Conservation (phyloP, 2,113 vertebrate genomes). For the Oryzias melastigma region DNA sequence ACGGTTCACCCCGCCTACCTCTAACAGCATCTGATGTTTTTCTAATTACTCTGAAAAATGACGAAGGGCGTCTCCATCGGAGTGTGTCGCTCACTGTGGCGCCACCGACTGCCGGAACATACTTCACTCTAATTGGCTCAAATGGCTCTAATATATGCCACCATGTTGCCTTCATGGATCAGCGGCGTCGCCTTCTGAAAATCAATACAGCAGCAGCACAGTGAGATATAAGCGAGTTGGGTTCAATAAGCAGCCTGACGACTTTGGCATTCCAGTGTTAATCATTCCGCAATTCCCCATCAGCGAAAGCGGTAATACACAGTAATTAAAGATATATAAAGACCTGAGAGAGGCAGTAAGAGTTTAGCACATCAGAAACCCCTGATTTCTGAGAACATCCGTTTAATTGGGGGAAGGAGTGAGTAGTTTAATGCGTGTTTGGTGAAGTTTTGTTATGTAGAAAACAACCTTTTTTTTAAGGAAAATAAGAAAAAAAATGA, state of each 20-base stretch:
- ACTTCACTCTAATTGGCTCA: slow-evolving; percentile 76
- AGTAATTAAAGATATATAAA: slow-evolving; percentile 52
- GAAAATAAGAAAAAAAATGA: slow-evolving; percentile 1
- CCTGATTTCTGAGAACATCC: not conserved
- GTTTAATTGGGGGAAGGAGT: not conserved
- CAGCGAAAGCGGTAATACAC: slow-evolving; percentile 49
- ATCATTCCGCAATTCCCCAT: slow-evolving; percentile 45
- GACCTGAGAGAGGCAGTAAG: slow-evolving; percentile 27
- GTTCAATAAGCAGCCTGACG: slow-evolving; percentile 53
- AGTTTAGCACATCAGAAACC: not conserved
- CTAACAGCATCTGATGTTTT: slow-evolving; percentile 58
- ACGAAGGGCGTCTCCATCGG: slow-evolving; percentile 44
- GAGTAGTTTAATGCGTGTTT: not conserved
- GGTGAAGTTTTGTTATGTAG: slow-evolving; percentile 36
- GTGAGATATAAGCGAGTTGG: slow-evolving; percentile 37
- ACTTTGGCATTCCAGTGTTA: slow-evolving; percentile 56
- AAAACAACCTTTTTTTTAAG: slow-evolving; percentile 27
- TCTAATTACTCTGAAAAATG: slow-evolving; percentile 73
- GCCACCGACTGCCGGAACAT: slow-evolving; percentile 51
- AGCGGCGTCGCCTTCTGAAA: slow-evolving; percentile 64
- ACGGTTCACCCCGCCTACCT: slow-evolving; percentile 26
- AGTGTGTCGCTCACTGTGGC: slow-evolving; percentile 53
- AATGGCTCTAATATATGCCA: slow-evolving; percentile 74
- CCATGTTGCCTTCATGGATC: slow-evolving; percentile 75
- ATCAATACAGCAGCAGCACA: slow-evolving; percentile 61